Base-by-base conservation (phyloP, 35 echinoderm and acorn worm species). In the Stichopus chloronotus region DNA sequence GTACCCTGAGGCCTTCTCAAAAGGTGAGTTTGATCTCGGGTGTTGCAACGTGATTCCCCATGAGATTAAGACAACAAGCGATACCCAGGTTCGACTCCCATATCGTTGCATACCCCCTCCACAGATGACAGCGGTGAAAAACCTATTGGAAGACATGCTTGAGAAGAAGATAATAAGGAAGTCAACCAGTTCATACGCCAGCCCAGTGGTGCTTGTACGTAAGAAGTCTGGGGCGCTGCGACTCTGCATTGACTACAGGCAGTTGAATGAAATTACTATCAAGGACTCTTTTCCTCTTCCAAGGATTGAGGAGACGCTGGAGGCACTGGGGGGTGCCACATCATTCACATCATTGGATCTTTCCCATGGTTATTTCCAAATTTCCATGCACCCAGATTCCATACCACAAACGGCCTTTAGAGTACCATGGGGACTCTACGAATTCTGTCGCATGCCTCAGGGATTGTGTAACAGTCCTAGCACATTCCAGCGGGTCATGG, bases 151-250 rank as follows among this genome's bases (percentile, higher is more conserved):
- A 78, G 91, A 91, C 6, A 90, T 94, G 84, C 11, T 94, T 10
- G 90, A 43, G 30, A 43, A 43, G 30, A 43, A 43, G 30, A 92
- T 25, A 79, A 96, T 96, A 53, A 86, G 84, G 43, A 57, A 56
- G 14, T 96, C 93, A 30, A 22, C 7, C 5, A 96, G 95, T 72
- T 88, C 95, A 8, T 96, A 94, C 89, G 95, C 95, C 30, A 43
- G 30, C 30, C 30, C 30, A 43, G 30, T 43, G 30, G 30, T 43
- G 30, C 30, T 43, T 3, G 83, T 94, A 4, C 72, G 76, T 6
- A 96, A 94, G 79, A 92, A 90, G 55, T 68, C 84, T 21, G 95
- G 95, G 6, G 14, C 93, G 5, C 19, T 92, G 20, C 19, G 95
- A 25, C 57, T 96, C 3, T 96, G 93, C 60, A 93, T 95, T 78